Percentiles rank a stretch among this genome's conserved stretches.
Evolutionary conservation across 2,113 vertebrate genomes (phyloP).

Genomic region (Peromyscus leucopus): DNA sequence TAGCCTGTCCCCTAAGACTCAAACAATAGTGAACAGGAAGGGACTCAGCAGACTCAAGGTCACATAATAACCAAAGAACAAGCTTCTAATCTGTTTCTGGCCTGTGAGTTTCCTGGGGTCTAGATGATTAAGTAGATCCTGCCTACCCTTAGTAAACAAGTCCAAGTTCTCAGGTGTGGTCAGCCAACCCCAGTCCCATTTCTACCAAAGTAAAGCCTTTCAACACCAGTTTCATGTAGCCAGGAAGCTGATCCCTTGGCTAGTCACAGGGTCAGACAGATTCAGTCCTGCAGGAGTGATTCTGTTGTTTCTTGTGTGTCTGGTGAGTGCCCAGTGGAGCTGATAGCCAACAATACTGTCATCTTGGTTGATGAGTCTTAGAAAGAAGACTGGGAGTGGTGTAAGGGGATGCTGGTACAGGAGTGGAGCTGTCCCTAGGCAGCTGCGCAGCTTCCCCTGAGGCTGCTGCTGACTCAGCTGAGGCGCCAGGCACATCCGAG

Average conservation of each 20-base stretch:
- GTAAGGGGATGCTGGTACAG: background rate
- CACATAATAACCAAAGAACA: background rate
- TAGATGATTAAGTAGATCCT: background rate
- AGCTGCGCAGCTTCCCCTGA: conserved; percentile 62
- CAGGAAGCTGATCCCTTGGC: background rate
- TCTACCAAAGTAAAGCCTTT: background rate
- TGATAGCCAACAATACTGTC: conserved; percentile 7
- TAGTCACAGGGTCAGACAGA: background rate
- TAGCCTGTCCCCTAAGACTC: background rate
- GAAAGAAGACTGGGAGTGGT: background rate
- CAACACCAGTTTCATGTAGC: background rate
- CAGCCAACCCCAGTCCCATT: background rate
- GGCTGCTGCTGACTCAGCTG: conserved; percentile 49
- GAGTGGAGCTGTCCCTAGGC: conserved; percentile 62
- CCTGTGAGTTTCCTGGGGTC: background rate
- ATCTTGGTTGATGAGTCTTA: background rate
- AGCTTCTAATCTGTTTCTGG: background rate
- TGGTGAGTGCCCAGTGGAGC: background rate
- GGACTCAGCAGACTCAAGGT: background rate
- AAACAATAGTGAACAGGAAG: background rate
- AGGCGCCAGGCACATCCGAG: conserved; percentile 76
- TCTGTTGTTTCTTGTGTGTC: background rate
- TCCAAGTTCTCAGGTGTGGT: background rate
- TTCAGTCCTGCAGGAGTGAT: background rate
- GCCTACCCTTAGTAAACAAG: background rate